These are phyloP conservation scores for Phaethornis superciliosus DNA, from an alignment of 2,113 vertebrate genomes.

Conservation along the genomic window DNA sequence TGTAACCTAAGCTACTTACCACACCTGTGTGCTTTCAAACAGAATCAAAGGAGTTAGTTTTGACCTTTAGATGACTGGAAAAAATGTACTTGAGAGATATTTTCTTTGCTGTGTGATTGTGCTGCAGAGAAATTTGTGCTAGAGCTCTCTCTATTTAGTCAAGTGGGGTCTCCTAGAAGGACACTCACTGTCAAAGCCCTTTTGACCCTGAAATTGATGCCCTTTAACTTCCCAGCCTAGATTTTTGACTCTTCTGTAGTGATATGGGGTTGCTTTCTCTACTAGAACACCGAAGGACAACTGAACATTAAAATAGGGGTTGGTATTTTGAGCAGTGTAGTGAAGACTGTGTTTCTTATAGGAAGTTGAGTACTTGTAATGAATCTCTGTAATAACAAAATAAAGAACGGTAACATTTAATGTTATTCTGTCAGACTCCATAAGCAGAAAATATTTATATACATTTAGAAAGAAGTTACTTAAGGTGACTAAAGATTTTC, in stretches of 20 bases:
- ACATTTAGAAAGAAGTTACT: neutral
- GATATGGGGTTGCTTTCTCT: neutral
- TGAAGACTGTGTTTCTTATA: neutral
- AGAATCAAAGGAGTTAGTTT: constrained; percentile 35
- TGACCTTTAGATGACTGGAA: constrained; percentile 38
- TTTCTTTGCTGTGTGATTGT: neutral
- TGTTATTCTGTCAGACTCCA: neutral
- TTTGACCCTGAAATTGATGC: neutral
- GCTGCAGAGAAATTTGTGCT: neutral
- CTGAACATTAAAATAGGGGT: neutral
- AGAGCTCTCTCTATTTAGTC: neutral
- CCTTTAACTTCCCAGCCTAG: neutral
- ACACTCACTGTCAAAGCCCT: constrained; percentile 2
- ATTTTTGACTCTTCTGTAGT: neutral
- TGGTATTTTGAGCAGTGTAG: neutral
- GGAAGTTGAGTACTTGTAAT: neutral
- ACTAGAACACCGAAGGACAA: neutral
- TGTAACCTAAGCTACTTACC: constrained; percentile 31
- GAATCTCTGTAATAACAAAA: neutral
- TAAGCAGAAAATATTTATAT: neutral
- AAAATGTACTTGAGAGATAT: constrained; percentile 19
- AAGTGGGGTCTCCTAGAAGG: constrained; percentile 18
- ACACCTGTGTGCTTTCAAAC: constrained; percentile 32
- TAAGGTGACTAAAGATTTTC: neutral
- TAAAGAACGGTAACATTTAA: neutral